Percentiles rank a stretch among this genome's conserved stretches.
phyloP scores from a whole-genome alignment of 2,797 vertebrate genomes.

The Cercopithecus diana region DNA sequence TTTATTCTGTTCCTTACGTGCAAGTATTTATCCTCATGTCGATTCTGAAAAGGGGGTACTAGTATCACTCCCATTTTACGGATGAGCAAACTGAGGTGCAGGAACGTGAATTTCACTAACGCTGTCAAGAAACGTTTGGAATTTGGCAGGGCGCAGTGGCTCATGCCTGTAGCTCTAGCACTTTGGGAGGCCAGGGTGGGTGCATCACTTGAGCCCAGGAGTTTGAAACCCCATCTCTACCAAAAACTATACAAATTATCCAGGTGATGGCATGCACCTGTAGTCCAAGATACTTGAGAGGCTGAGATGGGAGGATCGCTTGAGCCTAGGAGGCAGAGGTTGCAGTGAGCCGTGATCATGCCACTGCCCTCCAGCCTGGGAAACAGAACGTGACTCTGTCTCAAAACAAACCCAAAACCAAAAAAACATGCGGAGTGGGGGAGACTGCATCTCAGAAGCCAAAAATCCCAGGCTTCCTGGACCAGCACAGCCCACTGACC shows the following conservation, averaged over 20 bases:
- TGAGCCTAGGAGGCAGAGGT: background rate
- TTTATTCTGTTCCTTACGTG: rapidly evolving
- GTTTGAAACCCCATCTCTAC: background rate
- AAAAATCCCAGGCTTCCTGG: background rate
- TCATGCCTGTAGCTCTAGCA: background rate
- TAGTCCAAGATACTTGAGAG: background rate
- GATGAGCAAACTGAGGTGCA: background rate
- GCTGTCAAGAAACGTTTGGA: background rate
- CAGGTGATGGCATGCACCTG: background rate
- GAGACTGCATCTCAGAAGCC: background rate
- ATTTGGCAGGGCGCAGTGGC: background rate
- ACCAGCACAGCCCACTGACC: too few species aligned
- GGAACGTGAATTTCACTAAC: background rate
- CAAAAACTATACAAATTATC: background rate
- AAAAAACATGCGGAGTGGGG: background rate
- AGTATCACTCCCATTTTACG: background rate
- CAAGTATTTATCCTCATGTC: background rate
- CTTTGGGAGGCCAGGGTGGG: background rate
- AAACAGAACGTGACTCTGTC: rapidly evolving
- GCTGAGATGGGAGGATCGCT: background rate
- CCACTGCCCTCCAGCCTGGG: background rate
- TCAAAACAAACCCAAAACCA: background rate
- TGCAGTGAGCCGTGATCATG: background rate
- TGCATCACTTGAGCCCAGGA: background rate
- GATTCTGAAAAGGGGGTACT: background rate